Conservation (phyloP, 2,888 invertebrate genomes). For the Hirtodrosophila duncani region DNA sequence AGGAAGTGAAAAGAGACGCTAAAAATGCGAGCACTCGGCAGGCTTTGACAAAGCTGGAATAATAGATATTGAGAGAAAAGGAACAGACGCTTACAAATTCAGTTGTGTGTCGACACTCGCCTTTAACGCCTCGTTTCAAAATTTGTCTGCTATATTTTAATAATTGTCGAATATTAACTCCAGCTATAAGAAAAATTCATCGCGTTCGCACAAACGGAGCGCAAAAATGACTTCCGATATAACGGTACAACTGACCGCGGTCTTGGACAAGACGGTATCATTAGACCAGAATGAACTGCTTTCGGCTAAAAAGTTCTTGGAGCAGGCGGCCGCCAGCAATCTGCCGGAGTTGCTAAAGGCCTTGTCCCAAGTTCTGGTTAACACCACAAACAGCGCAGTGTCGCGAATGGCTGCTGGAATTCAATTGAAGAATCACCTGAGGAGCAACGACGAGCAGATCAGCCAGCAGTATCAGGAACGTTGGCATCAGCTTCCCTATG, state of each 20-base stretch:
- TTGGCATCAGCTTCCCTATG: conserved; percentile 94
- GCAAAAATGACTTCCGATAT: conserved; percentile 76
- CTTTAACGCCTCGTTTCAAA: no score
- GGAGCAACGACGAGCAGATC: conserved; percentile 92
- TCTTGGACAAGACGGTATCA: conserved; percentile 98
- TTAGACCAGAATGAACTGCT: conserved; percentile 96
- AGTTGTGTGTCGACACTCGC: conserved; percentile 30
- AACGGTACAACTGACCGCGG: conserved; percentile 86
- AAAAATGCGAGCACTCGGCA: no score
- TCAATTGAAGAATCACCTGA: conserved; percentile 98
- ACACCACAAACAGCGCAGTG: conserved; percentile 93
- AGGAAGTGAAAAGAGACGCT: no score
- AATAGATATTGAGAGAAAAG: conserved; percentile 19
- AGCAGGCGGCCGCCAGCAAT: conserved; percentile 94
- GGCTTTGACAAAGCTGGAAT: not conserved
- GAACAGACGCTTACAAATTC: conserved; percentile 29
- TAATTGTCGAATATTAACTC: conserved; percentile 5
- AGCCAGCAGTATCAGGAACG: conserved; percentile 92
- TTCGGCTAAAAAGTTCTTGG: conserved; percentile 93
- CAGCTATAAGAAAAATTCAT: conserved; percentile 55
- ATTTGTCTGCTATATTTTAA: no score
- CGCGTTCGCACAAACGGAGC: conserved; percentile 40
- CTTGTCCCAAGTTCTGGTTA: conserved; percentile 93
- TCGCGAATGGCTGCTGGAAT: conserved; percentile 99
- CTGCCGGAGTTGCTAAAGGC: conserved; percentile 95